Percentiles rank a stretch among this genome's conserved stretches.
Conservation (phyloP, 2,797 vertebrate species). For the Galaxias olidus region DNA sequence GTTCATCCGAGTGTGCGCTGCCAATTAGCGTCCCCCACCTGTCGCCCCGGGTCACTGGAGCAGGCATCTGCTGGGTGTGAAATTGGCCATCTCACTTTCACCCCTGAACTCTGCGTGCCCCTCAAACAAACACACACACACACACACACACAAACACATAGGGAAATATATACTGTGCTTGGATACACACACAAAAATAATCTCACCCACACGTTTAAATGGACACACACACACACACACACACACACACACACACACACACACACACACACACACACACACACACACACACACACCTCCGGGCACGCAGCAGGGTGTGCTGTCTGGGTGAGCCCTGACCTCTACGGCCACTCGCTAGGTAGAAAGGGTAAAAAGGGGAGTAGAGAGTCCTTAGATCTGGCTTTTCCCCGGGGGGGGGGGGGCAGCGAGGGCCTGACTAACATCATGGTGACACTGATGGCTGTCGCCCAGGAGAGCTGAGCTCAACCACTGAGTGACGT, state of each 20-base stretch:
- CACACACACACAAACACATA: background rate
- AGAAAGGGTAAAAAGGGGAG: background rate
- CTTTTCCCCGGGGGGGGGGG: too few relatives aligned
- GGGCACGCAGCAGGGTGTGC: constrained; percentile 19
- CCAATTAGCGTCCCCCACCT: constrained; percentile 73
- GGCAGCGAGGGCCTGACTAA: too few relatives aligned
- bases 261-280: background rate
- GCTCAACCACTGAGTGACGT: too few relatives aligned
- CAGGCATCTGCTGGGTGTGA: constrained; percentile 69
- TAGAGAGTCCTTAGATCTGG: constrained; percentile 4
- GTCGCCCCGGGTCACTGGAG: constrained; percentile 60
- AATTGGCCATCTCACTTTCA: constrained; percentile 67
- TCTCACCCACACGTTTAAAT: background rate
- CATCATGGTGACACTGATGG: too few relatives aligned
- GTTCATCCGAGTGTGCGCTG: constrained; percentile 23
- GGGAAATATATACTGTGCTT: background rate
- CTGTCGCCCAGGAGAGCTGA: too few relatives aligned
- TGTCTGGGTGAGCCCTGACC: constrained; percentile 40
- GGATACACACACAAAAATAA: background rate
- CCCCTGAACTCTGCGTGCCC: constrained; percentile 58
- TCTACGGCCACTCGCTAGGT: constrained; percentile 46
- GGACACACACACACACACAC: constrained; percentile 6
- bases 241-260: background rate
- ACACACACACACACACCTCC: constrained; percentile 1
- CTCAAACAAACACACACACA: background rate